Evolutionary conservation across 2,113 vertebrate genomes (phyloP).

Genomic region (Bubo blakistoni): DNA sequence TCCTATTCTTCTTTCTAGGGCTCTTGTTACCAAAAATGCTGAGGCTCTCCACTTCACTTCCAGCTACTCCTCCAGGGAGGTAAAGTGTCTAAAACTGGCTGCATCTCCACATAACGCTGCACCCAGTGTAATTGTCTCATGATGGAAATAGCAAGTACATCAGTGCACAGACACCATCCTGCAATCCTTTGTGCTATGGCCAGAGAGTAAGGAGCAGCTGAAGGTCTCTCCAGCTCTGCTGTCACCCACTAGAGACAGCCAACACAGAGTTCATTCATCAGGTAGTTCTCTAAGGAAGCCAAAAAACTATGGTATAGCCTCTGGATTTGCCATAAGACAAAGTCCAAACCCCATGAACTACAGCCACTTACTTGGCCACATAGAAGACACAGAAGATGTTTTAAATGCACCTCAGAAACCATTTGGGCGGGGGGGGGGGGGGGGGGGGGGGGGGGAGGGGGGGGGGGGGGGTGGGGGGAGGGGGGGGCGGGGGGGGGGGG

Average conservation of each 20-base stretch:
- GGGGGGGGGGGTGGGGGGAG: accelerated
- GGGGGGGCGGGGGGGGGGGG: accelerated
- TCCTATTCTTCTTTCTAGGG: background rate
- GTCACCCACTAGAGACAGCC: background rate
- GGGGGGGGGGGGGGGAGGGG: accelerated
- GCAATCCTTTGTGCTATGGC: too few species aligned
- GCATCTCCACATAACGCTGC: background rate
- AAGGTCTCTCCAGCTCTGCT: background rate
- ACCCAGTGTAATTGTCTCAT: accelerated
- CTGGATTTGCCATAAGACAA: background rate
- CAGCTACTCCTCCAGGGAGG: background rate
- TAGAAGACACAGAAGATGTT: background rate
- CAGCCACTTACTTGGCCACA: background rate
- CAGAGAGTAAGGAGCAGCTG: background rate
- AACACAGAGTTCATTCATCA: background rate
- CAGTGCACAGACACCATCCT: background rate
- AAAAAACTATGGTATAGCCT: background rate
- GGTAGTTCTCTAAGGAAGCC: background rate
- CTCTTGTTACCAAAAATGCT: background rate
- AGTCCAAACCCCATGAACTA: background rate
- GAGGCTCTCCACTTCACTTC: background rate
- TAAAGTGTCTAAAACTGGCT: background rate
- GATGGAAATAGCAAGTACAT: background rate
- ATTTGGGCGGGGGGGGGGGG: accelerated
- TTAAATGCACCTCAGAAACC: background rate